Base-by-base conservation (phyloP, 2,888 invertebrate genomes). In the Coelinius sp. region DNA sequence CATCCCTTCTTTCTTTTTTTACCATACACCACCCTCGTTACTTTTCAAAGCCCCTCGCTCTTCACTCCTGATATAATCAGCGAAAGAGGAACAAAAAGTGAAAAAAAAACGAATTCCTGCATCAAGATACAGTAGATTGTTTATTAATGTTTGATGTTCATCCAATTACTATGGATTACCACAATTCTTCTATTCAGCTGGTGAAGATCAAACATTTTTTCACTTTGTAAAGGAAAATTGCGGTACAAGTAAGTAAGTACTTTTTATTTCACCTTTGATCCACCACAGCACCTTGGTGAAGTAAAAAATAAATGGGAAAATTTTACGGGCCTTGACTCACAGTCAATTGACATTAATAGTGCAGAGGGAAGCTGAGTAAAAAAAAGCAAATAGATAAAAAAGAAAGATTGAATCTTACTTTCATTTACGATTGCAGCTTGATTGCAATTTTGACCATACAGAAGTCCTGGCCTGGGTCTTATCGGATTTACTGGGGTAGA, bases 101-200 rank as follows among this genome's bases (percentile, higher is more conserved):
- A n/a, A n/a, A n/a, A n/a, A n/a, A n/a, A n/a, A n/a, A n/a, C n/a
- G 71, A 44, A n/a, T 27, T 67, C 35, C 62, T 20, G 35, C 68
- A 76, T 62, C 64, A 22, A 63, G 63, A 78, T 80, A 75, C 81
- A 81, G 79, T 79, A 81, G 80, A 83, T 84, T 83, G 82, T 81
- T 85, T 84, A 83, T 84, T 82, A 84, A 80, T 80, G 82, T 80
- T 73, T 78, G 79, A 79, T 81, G 81, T 85, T 85, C 81, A 83
- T 82, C 82, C 83, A 85, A 85, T 85, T 85, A 83, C 82, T 83
- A 85, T 84, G 82, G 84, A 84, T 86, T 83, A 83, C 82, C 80
- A 75, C 71, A 76, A 78, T 78, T 78, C 76, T 79, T 77, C 80
- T 76, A 76, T 73, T 72, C 75, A 31, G 72, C 73, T 68, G 73